Conservation (phyloP, 2,888 invertebrate genomes). For the Erannis defoliaria region DNA sequence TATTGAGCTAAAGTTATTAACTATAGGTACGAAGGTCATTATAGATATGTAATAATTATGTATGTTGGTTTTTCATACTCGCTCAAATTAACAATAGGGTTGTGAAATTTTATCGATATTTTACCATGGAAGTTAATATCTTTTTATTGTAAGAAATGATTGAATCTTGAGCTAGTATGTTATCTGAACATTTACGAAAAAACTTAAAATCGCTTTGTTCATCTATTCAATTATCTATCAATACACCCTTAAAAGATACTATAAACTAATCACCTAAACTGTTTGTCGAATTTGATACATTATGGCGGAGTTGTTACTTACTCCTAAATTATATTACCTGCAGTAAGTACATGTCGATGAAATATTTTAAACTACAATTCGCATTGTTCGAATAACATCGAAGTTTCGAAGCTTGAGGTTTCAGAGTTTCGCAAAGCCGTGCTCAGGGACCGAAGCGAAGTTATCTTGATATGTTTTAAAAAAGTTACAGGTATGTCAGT, state of each 20-base stretch:
- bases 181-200: conserved; percentile 68
- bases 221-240: conserved; percentile 40
- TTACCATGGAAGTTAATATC: not conserved
- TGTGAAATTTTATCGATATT: conserved; percentile 17
- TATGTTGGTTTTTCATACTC: conserved; percentile 6
- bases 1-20: conserved; percentile 49
- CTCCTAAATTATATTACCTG: conserved; percentile 71
- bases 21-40: conserved; percentile 35
- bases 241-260: conserved; percentile 52
- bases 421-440: conserved; percentile 85
- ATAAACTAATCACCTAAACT: conserved; percentile 53
- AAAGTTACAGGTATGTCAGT: conserved; percentile 31
- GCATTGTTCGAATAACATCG: conserved; percentile 51
- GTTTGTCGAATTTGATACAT: conserved; percentile 70
- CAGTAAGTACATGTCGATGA: conserved; percentile 50
- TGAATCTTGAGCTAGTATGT: conserved; percentile 9
- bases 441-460: conserved; percentile 62
- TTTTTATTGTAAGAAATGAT: not conserved
- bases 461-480: conserved; percentile 48
- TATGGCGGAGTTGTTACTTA: conserved; percentile 82
- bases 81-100: conserved; percentile 7
- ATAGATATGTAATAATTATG: conserved; percentile 28
- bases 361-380: conserved; percentile 66
- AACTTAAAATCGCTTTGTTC: conserved; percentile 62
- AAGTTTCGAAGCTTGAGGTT: conserved; percentile 68